Evolutionary conservation across 2,888 invertebrate species (phyloP).

Genomic region (Catocala fraxini): DNA sequence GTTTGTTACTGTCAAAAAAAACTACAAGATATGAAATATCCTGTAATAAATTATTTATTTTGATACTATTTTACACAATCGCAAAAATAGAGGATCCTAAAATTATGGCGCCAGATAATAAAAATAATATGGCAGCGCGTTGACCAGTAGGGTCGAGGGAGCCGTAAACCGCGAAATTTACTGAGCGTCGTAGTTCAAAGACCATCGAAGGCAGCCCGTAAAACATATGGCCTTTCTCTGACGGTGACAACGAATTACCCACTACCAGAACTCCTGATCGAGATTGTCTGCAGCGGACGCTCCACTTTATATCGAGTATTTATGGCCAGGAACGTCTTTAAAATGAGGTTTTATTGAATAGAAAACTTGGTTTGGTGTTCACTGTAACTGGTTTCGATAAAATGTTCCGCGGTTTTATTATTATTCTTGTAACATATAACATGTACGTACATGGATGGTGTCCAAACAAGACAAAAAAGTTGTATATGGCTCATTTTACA

Average conservation of each 20-base stretch:
- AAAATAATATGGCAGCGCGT: conserved; percentile 57
- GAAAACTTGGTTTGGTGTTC: conserved; percentile 25
- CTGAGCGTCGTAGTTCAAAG: conserved; percentile 57
- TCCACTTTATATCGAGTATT: conserved; percentile 61
- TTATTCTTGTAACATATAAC: conserved; percentile 1
- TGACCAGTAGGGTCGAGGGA: conserved; percentile 59
- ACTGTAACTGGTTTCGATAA: conserved; percentile 4
- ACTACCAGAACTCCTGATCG: conserved; percentile 55
- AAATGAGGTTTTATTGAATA: conserved; percentile 26
- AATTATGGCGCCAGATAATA: conserved; percentile 46
- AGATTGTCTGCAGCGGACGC: conserved; percentile 59
- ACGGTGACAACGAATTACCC: conserved; percentile 69
- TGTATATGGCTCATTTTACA: conserved; percentile 6
- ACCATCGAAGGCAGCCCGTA: conserved; percentile 66
- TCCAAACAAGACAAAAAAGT: conserved; percentile 1
- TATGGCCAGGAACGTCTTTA: conserved; percentile 49
- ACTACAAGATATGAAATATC: background rate
- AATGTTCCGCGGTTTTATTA: background rate
- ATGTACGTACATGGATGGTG: too few relatives aligned
- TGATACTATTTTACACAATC: background rate
- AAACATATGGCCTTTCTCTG: conserved; percentile 65
- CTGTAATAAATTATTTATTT: background rate
- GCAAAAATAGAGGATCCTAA: background rate
- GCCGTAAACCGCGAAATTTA: conserved; percentile 66
- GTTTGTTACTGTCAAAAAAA: too few relatives aligned